phyloP scores from a whole-genome alignment of 2,113 vertebrate genomes.

The Agelaius phoeniceus region DNA sequence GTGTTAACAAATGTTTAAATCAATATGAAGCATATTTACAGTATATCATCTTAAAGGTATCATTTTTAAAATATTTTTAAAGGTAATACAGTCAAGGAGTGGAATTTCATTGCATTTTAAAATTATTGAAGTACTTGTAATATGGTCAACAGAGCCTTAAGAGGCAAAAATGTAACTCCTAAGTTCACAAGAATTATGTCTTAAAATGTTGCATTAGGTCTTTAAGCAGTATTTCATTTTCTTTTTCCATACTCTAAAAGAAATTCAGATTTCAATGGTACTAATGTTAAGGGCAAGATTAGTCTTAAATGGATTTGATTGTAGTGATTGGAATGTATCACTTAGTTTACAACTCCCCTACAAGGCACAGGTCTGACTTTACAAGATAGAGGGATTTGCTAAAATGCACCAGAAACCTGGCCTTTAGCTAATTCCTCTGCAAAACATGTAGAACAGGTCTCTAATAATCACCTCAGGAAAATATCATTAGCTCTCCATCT shows the following conservation, averaged over 20 bases:
- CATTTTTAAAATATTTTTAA: background rate
- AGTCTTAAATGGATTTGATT: background rate
- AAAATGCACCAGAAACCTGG: background rate
- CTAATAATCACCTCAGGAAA: background rate
- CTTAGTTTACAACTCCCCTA: background rate
- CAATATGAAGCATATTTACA: background rate
- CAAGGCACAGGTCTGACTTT: background rate
- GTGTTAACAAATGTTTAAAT: background rate
- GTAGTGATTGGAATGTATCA: background rate
- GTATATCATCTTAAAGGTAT: background rate
- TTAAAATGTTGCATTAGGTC: background rate
- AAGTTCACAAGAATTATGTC: background rate
- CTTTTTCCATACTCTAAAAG: background rate
- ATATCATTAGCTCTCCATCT: background rate
- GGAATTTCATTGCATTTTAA: background rate
- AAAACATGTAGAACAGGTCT: background rate
- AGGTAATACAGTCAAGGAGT: background rate
- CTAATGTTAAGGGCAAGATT: background rate
- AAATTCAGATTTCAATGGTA: background rate
- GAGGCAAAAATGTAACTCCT: background rate
- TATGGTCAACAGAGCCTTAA: background rate
- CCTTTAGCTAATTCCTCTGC: background rate
- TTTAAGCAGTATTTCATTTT: background rate
- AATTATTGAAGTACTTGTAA: background rate
- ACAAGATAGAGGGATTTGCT: background rate